A percentile compares a stretch with the other conserved stretches of the same genome.
phyloP scores from a whole-genome alignment of 2,888 invertebrate species.

The Sarcophaga subvicina region DNA sequence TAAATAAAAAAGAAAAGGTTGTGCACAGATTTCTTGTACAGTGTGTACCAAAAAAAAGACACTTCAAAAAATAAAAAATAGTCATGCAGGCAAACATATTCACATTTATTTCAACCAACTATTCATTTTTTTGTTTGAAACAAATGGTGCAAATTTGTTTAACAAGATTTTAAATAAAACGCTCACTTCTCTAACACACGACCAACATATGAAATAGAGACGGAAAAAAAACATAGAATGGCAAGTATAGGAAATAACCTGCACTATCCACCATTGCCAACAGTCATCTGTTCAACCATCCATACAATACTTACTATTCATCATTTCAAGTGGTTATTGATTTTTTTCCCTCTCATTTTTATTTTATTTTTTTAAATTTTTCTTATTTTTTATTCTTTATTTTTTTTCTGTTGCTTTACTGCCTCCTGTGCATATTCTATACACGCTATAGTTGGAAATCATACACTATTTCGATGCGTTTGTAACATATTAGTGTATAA shows the following conservation, averaged over 20 bases:
- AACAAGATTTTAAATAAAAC: slow-evolving; percentile 48
- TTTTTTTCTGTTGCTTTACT: too few relatives aligned
- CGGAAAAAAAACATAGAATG: background rate
- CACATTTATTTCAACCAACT: background rate
- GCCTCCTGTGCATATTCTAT: too few relatives aligned
- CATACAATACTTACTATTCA: slow-evolving; percentile 25
- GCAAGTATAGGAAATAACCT: slow-evolving; percentile 10
- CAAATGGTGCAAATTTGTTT: slow-evolving; percentile 51
- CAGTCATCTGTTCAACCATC: slow-evolving; percentile 1
- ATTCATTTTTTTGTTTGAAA: background rate
- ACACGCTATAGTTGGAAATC: too few relatives aligned
- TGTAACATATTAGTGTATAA: too few relatives aligned
- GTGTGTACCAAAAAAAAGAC: background rate
- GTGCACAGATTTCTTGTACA: background rate
- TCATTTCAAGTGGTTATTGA: slow-evolving; percentile 57
- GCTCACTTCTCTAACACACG: slow-evolving; percentile 2
- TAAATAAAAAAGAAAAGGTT: background rate
- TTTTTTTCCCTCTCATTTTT: slow-evolving; percentile 24
- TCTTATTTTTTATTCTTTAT: too few relatives aligned
- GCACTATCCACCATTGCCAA: background rate
- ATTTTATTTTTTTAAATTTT: too few relatives aligned
- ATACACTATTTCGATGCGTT: too few relatives aligned
- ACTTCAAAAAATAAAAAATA: background rate
- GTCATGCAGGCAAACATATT: background rate
- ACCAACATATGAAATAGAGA: background rate